These are phyloP conservation scores for Mesorhabditis sp. DNA, from an alignment of 2,888 invertebrate genomes.

Conservation along the genomic window DNA sequence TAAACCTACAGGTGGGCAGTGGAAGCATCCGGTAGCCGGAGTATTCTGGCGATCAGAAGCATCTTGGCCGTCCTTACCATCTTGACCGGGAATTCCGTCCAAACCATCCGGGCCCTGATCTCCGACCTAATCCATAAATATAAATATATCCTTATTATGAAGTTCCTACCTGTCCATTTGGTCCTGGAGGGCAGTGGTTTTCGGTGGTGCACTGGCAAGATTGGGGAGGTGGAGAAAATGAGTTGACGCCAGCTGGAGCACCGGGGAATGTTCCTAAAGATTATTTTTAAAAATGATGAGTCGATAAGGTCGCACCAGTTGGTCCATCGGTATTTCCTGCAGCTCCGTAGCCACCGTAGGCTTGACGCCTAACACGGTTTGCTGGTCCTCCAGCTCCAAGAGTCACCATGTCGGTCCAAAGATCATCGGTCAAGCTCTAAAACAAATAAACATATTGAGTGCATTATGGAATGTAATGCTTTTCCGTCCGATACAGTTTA, in stretches of 20 bases:
- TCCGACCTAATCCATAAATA: not conserved
- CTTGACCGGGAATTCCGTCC: conserved; percentile 42
- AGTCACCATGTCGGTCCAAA: conserved; percentile 54
- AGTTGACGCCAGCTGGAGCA: not conserved
- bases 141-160: not conserved
- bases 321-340: not conserved
- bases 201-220: conserved; percentile 32
- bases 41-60: conserved; percentile 47
- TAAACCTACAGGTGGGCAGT: conserved; percentile 31
- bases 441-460: not conserved
- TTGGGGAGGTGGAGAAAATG: not conserved
- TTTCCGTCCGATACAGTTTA: not conserved
- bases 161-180: conserved; percentile 35
- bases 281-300: not conserved
- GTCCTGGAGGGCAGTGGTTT: conserved; percentile 48
- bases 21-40: conserved; percentile 48
- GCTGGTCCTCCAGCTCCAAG: conserved; percentile 54
- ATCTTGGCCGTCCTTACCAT: conserved; percentile 43
- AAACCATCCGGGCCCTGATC: conserved; percentile 25
- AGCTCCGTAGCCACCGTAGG: conserved; percentile 53
- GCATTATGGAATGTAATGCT: too few species aligned
- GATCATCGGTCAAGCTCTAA: conserved; percentile 44
- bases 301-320: not conserved
- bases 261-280: not conserved
- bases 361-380: conserved; percentile 53